Conservation (phyloP, 2,888 invertebrate genomes). For the Synanthedon vespiformis region DNA sequence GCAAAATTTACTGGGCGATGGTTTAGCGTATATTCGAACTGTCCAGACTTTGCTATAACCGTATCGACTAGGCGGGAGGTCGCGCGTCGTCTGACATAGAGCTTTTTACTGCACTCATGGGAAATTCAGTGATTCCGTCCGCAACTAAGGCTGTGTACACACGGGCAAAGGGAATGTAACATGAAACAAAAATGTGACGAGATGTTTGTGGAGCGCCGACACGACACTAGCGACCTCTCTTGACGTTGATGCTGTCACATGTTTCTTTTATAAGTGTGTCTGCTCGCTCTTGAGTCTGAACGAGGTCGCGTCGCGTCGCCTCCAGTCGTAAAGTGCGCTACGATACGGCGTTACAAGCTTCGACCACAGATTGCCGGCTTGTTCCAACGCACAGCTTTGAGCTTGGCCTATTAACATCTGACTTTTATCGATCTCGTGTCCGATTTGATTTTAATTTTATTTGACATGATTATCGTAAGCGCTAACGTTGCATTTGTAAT, state of each 20-base stretch:
- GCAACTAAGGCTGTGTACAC: conserved; percentile 32
- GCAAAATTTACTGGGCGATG: conserved; percentile 33
- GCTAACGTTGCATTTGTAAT: conserved; percentile 8
- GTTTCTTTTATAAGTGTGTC: not conserved
- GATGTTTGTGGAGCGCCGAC: conserved; percentile 28
- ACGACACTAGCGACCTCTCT: not conserved
- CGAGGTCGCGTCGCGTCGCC: conserved; percentile 10
- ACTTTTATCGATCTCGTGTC: conserved; percentile 40
- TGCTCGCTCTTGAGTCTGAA: not conserved
- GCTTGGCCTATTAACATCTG: conserved; percentile 35
- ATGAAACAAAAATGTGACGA: conserved; percentile 38
- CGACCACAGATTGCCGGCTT: conserved; percentile 25
- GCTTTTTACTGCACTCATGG: conserved; percentile 56
- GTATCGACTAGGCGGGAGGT: conserved; percentile 34
- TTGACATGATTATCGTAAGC: conserved; percentile 31
- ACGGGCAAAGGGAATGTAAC: conserved; percentile 17
- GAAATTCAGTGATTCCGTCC: conserved; percentile 56
- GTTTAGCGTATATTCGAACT: conserved; percentile 36
- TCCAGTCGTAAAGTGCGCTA: conserved; percentile 43
- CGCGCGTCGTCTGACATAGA: conserved; percentile 39
- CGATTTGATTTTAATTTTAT: conserved; percentile 41
- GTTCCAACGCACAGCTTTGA: conserved; percentile 23
- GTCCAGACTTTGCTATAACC: conserved; percentile 17
- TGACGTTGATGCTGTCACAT: conserved; percentile 1
- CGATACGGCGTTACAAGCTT: conserved; percentile 38